Percentiles rank a stretch among this genome's conserved stretches.
Evolutionary conservation across 2,797 vertebrate genomes (phyloP).

Genomic region (Clarias laeviceps): DNA sequence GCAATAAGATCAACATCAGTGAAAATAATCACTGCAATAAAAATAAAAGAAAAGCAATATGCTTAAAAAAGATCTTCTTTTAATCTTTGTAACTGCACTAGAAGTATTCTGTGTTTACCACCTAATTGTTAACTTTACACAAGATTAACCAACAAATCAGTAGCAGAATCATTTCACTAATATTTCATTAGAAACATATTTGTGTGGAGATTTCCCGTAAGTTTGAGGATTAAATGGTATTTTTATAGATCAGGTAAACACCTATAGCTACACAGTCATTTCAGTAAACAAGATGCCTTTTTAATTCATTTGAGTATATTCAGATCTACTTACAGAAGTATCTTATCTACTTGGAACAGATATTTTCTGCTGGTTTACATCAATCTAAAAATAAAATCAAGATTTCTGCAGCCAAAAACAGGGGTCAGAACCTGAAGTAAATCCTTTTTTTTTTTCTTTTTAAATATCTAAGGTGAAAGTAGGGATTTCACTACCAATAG

Average conservation of each 20-base stretch:
- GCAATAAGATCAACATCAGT: no score
- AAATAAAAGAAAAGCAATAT: no score
- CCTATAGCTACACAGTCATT: not conserved
- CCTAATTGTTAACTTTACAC: not conserved
- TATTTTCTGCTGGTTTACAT: not conserved
- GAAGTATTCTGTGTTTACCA: not conserved
- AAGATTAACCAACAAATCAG: not conserved
- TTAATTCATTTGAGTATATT: not conserved
- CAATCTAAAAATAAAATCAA: conserved; percentile 2
- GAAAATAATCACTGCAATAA: no score
- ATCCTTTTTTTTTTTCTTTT: not conserved
- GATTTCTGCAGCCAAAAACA: not conserved
- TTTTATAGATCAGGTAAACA: not conserved
- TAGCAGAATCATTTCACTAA: not conserved
- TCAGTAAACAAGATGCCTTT: not conserved
- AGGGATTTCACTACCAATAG: not conserved
- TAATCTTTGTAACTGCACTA: not conserved
- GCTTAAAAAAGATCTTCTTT: no score
- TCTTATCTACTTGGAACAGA: conserved; percentile 15
- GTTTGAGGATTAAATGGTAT: not conserved
- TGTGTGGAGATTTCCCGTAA: not conserved
- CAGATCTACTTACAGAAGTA: not conserved
- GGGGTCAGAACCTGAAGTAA: not conserved
- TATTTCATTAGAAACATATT: not conserved
- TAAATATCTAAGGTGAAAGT: not conserved